Base-by-base conservation (phyloP, 2,888 invertebrate genomes). In the Sesia bembeciformis region DNA sequence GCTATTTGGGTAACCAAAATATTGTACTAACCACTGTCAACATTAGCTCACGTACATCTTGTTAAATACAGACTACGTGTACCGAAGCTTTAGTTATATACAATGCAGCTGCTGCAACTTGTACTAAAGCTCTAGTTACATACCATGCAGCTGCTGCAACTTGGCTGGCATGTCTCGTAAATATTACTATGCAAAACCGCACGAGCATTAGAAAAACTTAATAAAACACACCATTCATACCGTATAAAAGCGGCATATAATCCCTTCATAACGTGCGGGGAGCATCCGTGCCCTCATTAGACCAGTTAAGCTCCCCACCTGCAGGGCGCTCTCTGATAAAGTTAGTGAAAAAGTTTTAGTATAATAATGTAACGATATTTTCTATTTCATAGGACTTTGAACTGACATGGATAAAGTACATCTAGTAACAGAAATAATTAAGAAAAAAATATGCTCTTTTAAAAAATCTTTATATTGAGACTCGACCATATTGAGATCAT, bases 251-350 rank as follows among this genome's bases (percentile, higher is more conserved):
- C 65, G 62, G 62, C 61, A 61, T 66, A 70, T 80, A 76, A 80
- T 78, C 78, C 73, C 58, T 74, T 78, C 76, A 75, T 78, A 80
- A 77, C 72, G 74, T 71, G 70, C 68, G 65, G 68, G 68, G 67
- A 56, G 72, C 71, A 77, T 72, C 75, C 71, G 68, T 64, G 69
- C 70, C 73, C 74, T 76, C 74, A 75, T 77, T 73, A 76, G 70
- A 71, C 64, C 62, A 63, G 67, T 69, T 67, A 64, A 70, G 61
- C 65, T 39, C 50, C 61, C 63, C 65, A 72, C 67, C 68, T 66
- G 65, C 62, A 57, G 55, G 58, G 62, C 43, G 58, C 60, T 60
- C 58, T 62, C 52, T 52, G 58, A 52, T 58, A 55, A 58, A 59
- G 57, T 73, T 68, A 68, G 69, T 72, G 68, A 68, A 70, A 73